Conservation (phyloP, 2,797 vertebrate genomes). For the Propithecus perrieri region DNA sequence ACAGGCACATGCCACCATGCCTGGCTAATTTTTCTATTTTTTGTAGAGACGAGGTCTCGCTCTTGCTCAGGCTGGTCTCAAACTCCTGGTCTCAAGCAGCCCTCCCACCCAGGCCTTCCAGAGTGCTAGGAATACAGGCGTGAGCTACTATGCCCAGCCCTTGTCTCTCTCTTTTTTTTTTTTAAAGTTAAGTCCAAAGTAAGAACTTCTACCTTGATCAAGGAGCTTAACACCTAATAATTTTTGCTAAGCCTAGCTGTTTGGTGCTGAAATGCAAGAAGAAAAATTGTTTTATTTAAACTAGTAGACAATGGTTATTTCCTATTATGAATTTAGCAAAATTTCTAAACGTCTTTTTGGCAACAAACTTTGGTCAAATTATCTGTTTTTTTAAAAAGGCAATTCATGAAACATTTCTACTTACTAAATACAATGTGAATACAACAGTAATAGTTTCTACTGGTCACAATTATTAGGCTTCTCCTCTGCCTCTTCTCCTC, state of each 20-base stretch:
- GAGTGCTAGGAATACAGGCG: neutral
- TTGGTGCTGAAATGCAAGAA: neutral
- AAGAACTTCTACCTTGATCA: neutral
- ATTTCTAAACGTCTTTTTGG: slow-evolving; percentile 18
- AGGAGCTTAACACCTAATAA: neutral
- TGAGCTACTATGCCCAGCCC: neutral
- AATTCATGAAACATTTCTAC: neutral
- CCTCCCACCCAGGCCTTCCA: neutral
- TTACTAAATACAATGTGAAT: neutral
- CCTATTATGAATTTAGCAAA: neutral
- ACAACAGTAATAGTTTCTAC: neutral
- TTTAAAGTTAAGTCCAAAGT: slow-evolving; percentile 5
- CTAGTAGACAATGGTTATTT: neutral
- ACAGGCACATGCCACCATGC: neutral
- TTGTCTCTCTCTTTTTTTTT: neutral
- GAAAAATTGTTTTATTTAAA: neutral
- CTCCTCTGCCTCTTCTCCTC: neutral
- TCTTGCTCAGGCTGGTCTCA: neutral
- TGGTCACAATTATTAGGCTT: neutral
- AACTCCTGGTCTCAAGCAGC: neutral
- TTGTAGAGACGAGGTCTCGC: neutral
- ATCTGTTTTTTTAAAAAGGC: neutral
- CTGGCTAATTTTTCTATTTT: neutral
- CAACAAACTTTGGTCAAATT: neutral
- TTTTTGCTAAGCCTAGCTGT: neutral